phyloP scores from a whole-genome alignment of 30 jellyfish, hydroid and myxozoan genomes.

The Aurelia coerulea region DNA sequence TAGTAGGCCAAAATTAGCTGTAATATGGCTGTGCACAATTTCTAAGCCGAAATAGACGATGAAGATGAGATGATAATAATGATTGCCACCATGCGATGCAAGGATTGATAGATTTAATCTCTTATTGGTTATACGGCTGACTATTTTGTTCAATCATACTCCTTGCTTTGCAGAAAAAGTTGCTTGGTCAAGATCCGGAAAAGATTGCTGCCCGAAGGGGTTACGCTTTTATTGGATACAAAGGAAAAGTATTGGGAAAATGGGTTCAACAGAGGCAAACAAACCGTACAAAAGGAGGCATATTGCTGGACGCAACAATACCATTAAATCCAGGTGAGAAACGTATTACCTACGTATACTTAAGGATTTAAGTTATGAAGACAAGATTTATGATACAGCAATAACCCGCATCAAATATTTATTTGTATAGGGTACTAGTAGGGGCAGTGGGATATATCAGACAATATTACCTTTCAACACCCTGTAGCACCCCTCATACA shows the following conservation, averaged over 20 bases:
- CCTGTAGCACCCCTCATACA: too few species aligned
- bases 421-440: too few species aligned
- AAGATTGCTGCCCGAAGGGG: slow-evolving; percentile 21
- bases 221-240: slow-evolving; percentile 68
- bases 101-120: too few species aligned
- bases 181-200: slow-evolving; percentile 49
- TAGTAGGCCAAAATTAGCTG: too few species aligned
- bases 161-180: slow-evolving; percentile 6
- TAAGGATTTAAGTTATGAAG: neutral
- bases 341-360: neutral
- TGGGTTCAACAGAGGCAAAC: slow-evolving; percentile 56
- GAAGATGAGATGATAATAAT: too few species aligned
- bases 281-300: slow-evolving; percentile 22
- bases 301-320: slow-evolving; percentile 5
- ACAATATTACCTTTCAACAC: too few species aligned
- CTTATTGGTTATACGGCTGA: too few species aligned
- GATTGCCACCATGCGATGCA: too few species aligned
- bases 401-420: too few species aligned
- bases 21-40: neutral
- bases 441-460: too few species aligned
- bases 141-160: neutral
- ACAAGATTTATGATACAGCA: too few species aligned
- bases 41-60: too few species aligned
- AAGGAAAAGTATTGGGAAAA: slow-evolving; percentile 35
- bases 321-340: slow-evolving; percentile 40